Evolutionary conservation across 2,888 invertebrate species (phyloP).

Genomic region (Macaria notata): DNA sequence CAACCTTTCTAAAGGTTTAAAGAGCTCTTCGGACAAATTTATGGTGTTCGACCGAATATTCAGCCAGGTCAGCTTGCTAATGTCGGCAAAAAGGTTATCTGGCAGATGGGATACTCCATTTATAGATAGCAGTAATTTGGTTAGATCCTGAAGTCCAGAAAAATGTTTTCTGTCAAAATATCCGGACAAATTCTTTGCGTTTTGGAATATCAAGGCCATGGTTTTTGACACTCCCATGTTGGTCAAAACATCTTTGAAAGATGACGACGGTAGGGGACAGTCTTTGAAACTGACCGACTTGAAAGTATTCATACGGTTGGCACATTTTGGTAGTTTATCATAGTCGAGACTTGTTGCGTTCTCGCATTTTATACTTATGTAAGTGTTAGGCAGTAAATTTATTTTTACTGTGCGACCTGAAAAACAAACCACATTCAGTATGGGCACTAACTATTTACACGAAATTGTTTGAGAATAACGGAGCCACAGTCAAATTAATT

Average conservation of each 20-base stretch:
- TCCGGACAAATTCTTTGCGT: slow-evolving; percentile 76
- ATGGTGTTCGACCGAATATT: slow-evolving; percentile 84
- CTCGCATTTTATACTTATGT: slow-evolving; percentile 71
- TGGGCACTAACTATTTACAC: too few species aligned
- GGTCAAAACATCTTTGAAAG: slow-evolving; percentile 73
- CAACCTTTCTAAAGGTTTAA: slow-evolving; percentile 80
- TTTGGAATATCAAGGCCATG: slow-evolving; percentile 80
- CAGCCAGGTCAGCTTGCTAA: slow-evolving; percentile 84
- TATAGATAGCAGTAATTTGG: slow-evolving; percentile 81
- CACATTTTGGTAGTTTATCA: slow-evolving; percentile 72
- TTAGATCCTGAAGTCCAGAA: slow-evolving; percentile 77
- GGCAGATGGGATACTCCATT: slow-evolving; percentile 84
- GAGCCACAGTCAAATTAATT: too few species aligned
- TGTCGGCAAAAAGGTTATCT: slow-evolving; percentile 82
- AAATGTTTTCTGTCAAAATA: slow-evolving; percentile 83
- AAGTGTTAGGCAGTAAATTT: slow-evolving; percentile 67
- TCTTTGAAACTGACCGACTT: slow-evolving; percentile 76
- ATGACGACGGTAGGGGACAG: slow-evolving; percentile 78
- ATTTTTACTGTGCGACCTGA: slow-evolving; percentile 69
- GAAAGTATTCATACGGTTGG: slow-evolving; percentile 63
- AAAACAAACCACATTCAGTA: slow-evolving; percentile 43
- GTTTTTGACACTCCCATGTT: slow-evolving; percentile 74
- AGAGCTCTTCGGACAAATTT: slow-evolving; percentile 79
- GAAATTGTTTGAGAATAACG: too few species aligned
- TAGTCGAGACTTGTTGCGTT: slow-evolving; percentile 67